Base-by-base conservation (phyloP, 1,140 invertebrate genomes). In the Drosophila sechellia region DNA sequence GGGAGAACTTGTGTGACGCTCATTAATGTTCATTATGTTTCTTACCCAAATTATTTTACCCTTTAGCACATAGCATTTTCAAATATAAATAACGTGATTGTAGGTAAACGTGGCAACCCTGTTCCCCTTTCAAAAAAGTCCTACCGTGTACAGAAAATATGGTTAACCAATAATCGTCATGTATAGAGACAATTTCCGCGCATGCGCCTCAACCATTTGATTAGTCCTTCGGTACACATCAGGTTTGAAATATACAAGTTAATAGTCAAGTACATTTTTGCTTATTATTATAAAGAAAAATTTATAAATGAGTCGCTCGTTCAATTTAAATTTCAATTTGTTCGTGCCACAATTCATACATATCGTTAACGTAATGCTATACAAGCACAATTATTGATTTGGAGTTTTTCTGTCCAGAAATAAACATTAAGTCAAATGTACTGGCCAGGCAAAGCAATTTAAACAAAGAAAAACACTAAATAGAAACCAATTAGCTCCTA, bases 171-270 rank as follows among this genome's bases (percentile, higher is more conserved):
- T 89, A 89, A 90, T 84, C 68, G 72, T 72, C 43, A 65, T 89
- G 84, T 89, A 89, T 89, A 89, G 80, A 89, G 85, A 89, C 60
- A 80, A 84, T 89, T 89, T 74, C 66, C 69, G 84, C 84, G 85
- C 84, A 89, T 89, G 84, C 84, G 79, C 73, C 73, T 83, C 31
- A 72, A 43, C 52, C 56, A 80, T 70, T 64, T 59, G 60, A 68
- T 77, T 77, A 73, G 77, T 89, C 85, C 79, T 80, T 89, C 57
- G 66, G 79, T 80, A 80, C 79, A 83, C 73, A 74, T 77, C 81
- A 79, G 84, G 77, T 71, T 87, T 69, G 72, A 81, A 89, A 76
- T 63, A 83, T 79, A 84, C 77, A 65, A 78, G 59, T 63, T 63
- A 85, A 80, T 80, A 89, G 81, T 81, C 76, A 64, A 77, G 65